phyloP scores from a whole-genome alignment of 2,888 invertebrate species.

The Coelogynopora nodosa region DNA sequence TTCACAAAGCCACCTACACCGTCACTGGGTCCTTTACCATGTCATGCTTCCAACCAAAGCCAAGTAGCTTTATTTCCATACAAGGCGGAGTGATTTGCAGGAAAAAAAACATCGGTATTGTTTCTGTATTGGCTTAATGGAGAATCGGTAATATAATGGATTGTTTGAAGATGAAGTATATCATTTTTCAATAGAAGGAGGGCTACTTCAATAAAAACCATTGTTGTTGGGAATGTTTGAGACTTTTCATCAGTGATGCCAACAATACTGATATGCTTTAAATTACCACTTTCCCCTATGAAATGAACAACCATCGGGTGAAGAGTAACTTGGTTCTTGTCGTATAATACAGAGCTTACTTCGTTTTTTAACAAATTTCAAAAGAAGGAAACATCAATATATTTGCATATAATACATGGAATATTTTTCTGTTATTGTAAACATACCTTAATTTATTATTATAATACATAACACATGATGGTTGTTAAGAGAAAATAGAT shows the following conservation, averaged over 20 bases:
- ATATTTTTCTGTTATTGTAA: not conserved
- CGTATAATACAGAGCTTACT: not conserved
- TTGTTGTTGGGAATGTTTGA: not conserved
- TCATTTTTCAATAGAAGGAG: not conserved
- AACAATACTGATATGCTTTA: not conserved
- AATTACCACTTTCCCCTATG: not conserved
- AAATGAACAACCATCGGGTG: not conserved
- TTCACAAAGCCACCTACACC: not conserved
- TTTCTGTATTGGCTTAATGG: not conserved
- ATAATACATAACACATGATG: not conserved
- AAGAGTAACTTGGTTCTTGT: not conserved
- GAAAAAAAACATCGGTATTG: not conserved
- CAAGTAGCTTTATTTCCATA: not conserved
- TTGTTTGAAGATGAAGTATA: not conserved
- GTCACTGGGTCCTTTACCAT: not conserved
- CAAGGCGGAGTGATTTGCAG: not conserved
- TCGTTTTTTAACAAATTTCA: too few species aligned
- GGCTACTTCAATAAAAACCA: not conserved
- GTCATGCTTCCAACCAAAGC: not conserved
- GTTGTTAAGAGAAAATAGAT: not conserved
- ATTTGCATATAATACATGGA: too few species aligned
- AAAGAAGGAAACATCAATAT: too few species aligned
- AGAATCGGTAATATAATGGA: not conserved
- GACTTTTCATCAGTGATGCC: not conserved
- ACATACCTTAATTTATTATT: not conserved